Conservation (phyloP, 2,888 invertebrate species). For the Perdita meconis region DNA sequence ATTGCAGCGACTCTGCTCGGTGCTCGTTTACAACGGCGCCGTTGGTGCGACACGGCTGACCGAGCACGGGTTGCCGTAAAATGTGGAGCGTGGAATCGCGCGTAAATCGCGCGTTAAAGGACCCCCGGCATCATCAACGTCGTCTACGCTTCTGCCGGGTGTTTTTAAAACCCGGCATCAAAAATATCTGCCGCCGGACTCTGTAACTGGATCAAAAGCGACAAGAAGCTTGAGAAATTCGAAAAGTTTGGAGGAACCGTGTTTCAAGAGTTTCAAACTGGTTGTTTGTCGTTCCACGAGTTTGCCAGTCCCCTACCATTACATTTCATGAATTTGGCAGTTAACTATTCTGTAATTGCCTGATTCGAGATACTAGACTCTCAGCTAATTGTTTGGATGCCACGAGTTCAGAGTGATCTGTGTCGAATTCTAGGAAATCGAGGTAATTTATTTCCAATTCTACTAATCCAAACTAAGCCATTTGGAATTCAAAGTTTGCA, state of each 20-base stretch:
- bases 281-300: too few relatives aligned
- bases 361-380: background rate
- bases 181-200: conserved; percentile 5
- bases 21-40: conserved; percentile 41
- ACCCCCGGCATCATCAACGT: conserved; percentile 37
- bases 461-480: background rate
- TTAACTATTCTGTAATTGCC: background rate
- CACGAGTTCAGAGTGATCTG: background rate
- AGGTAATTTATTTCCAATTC: background rate
- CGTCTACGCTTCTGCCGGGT: conserved; percentile 14
- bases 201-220: background rate
- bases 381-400: background rate
- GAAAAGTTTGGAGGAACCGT: background rate
- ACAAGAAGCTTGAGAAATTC: background rate
- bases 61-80: conserved; percentile 45
- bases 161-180: conserved; percentile 4
- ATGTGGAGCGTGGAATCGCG: conserved; percentile 25
- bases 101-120: conserved; percentile 46
- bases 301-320: too few relatives aligned
- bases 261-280: too few relatives aligned
- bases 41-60: conserved; percentile 14
- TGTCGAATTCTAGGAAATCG: background rate
- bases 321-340: too few relatives aligned
- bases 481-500: too few relatives aligned
- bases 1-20: conserved; percentile 14